Base-by-base conservation (phyloP, 2,888 invertebrate genomes). In the Dascillus cervinus region DNA sequence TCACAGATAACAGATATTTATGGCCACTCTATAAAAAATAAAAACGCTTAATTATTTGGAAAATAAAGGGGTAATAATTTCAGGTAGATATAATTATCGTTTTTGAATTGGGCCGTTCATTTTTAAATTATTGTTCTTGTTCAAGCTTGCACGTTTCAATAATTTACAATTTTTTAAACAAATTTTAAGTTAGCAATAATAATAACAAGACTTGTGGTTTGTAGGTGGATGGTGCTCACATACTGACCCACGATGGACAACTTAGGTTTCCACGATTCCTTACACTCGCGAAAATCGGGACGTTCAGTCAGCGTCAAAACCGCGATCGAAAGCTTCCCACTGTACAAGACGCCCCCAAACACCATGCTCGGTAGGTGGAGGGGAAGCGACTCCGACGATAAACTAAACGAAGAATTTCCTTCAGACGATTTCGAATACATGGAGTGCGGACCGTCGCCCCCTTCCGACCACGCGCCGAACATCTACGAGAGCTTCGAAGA, bases 401-500 rank as follows among this genome's bases (percentile, higher is more conserved):
- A 76, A 60, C 70, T 79, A 49, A 80, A 80, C 56, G 73, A 79
- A 41, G 79, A 78, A 56, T 75, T 72, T 56, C 77, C 80, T 39
- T 74, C 79, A 50, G 75, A 72, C 24, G 79, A 79, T 63, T 78
- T 79, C 60, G 79, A 80, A 62, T 82, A 80, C 62, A 81, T 84
- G 71, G 82, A 83, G 60, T 82, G 80, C 50, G 84, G 84, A 34
- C 81, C 81, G 20, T 82, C 84, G 10, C 84, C 84, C 4, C 84
- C 84, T 14, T 79, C 83, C 35, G 85, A 86, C 62, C 82, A 82
- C 63, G 82, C 82, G 23, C 81, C 83, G 46, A 81, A 82, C 58
- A 77, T 83, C 69, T 84, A 84, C 66, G 85, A 86, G 58, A 84
- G 81, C 65, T 83, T 83, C 53, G 81, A 79, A 57, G 81, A 82